Conservation (phyloP, 2,888 invertebrate genomes). For the Epinotia brunnichana region DNA sequence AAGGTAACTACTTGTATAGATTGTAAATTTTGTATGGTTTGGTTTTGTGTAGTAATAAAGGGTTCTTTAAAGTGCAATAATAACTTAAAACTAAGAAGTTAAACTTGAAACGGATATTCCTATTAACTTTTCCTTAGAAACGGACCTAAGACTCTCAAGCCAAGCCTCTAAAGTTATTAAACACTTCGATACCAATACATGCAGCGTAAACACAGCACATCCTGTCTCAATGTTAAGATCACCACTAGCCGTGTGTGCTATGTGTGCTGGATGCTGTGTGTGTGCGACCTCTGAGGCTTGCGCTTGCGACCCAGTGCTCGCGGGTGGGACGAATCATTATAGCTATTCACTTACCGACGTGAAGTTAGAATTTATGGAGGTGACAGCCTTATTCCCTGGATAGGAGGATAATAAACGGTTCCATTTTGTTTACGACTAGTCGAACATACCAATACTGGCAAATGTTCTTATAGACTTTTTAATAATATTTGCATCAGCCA, state of each 20-base stretch:
- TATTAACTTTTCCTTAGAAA: slow-evolving; percentile 15
- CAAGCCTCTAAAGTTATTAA: slow-evolving; percentile 31
- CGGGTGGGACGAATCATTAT: slow-evolving; percentile 65
- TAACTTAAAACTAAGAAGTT: background rate
- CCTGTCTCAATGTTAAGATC: slow-evolving; percentile 51
- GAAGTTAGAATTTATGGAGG: slow-evolving; percentile 48
- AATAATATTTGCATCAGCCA: background rate
- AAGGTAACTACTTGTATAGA: background rate
- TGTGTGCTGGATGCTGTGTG: slow-evolving; percentile 52
- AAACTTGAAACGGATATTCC: background rate
- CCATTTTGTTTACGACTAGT: background rate
- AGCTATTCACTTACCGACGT: slow-evolving; percentile 59
- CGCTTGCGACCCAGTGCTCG: slow-evolving; percentile 67
- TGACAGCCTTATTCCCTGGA: slow-evolving; percentile 45
- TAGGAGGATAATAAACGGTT: background rate
- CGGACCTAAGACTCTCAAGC: slow-evolving; percentile 2
- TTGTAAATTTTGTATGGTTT: background rate
- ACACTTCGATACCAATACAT: slow-evolving; percentile 30
- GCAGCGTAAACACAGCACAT: slow-evolving; percentile 46
- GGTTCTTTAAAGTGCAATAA: background rate
- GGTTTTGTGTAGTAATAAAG: background rate
- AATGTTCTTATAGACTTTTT: background rate
- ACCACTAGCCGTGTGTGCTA: slow-evolving; percentile 43
- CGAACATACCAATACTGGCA: background rate
- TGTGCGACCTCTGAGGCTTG: slow-evolving; percentile 64